Base-by-base conservation (phyloP, 2,113 vertebrate genomes). In the Pachypanchax playfairii region DNA sequence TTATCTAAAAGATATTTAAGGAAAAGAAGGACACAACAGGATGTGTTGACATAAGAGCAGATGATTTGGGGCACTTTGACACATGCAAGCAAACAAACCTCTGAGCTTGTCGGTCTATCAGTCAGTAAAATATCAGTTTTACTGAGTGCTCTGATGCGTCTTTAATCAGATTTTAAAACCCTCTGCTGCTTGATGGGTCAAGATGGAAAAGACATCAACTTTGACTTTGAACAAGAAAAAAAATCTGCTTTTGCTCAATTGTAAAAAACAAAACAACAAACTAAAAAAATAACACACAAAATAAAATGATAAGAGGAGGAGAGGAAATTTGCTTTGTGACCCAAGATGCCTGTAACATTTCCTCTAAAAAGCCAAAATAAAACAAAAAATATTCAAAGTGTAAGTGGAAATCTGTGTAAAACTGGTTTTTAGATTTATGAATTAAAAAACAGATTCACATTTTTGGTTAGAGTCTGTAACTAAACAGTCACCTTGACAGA, bases 401-500 rank as follows among this genome's bases (percentile, higher is more conserved):
- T n/a, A n/a, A n/a, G n/a, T n/a, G n/a, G n/a, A n/a, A n/a, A n/a
- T n/a, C n/a, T n/a, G n/a, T n/a, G n/a, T n/a, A n/a, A n/a, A n/a
- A n/a, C 28, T 5, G 28, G 7, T 7, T 29, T 29, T 29, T 29
- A 29, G 28, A 25, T 17, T 49, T 41, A 48, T 65, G 26, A n/a
- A 6, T 15, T 31, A 26, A 62, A 12, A n/a, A 6, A 64, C 65
- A 59, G 26, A 44, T 31, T 8, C 49, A n/a, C 21, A 10, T 6
- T 7, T 60, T 63, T 21, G 12, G 46, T 48, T 18, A 15, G 38
- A 60, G 35, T 20, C 26, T 61, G 76, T 67, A 77, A n/a, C n/a
- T 22, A 7, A 50, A 35, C 50, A 74, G 73, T 64, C 60, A 82
- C 74, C 72, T 79, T 79, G 77, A 79, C 52, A 57, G 47, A 26